A percentile compares a stretch with the other conserved stretches of the same genome.
Conservation (phyloP, 2,888 invertebrate genomes). For the Epinotia brunnichana region DNA sequence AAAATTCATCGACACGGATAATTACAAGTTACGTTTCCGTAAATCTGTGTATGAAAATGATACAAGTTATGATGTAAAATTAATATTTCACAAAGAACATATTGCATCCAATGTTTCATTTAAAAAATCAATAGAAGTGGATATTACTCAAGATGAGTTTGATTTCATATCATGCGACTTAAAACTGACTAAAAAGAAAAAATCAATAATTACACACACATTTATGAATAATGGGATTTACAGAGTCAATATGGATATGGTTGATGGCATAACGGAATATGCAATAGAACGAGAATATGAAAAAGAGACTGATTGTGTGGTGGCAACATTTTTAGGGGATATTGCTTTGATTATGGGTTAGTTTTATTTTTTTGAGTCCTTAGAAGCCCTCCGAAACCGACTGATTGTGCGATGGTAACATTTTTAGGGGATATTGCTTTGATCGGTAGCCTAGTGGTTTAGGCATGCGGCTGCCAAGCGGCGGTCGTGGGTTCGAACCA, state of each 20-base stretch:
- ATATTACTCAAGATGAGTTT: neutral
- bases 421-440: too few species aligned
- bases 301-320: neutral
- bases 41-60: neutral
- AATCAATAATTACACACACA: neutral
- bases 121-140: neutral
- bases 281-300: neutral
- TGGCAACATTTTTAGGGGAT: neutral
- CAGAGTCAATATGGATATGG: neutral
- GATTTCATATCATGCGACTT: neutral
- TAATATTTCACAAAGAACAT: neutral
- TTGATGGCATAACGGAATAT: neutral
- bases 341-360: neutral
- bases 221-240: slow-evolving; percentile 2
- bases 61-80: neutral
- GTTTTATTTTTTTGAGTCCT: too few species aligned
- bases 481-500: too few species aligned
- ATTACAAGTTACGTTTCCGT: neutral
- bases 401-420: too few species aligned
- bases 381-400: too few species aligned
- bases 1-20: neutral
- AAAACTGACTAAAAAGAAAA: neutral
- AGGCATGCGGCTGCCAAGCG: too few species aligned
- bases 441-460: too few species aligned
- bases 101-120: neutral